Evolutionary conservation across 1,140 invertebrate species (phyloP), one percentile per base, ranked within the genome.

Genomic region (Lordiphosa collinella): DNA sequence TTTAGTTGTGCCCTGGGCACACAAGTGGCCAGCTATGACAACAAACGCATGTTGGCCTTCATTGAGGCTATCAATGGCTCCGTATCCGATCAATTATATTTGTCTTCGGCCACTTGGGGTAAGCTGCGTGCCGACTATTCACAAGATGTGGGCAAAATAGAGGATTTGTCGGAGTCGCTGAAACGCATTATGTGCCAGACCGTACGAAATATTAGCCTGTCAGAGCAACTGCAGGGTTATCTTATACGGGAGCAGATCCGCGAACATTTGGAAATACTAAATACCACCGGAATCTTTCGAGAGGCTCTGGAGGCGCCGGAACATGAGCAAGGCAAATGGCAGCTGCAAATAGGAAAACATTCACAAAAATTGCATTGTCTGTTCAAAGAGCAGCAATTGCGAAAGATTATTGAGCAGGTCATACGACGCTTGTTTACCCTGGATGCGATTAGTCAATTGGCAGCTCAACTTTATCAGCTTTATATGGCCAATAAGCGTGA

Each of bases 291-390:
- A 2, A 5, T 68, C 0, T 67, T 68, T 9, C 32, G 10, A 3
- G 1, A n/a, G 9, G 65, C 65, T 3, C 5, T 68, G 36, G 13
- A 14, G n/a, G 48, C 63, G 0, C 47, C 66, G 14, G 63, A 67
- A 1, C 63, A 67, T 4, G 54, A 68, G 1, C 32, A 32, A 25
- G 63, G 63, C 7, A 67, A 67, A 4, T 68, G 63, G 63, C 65
- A 67, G 22, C 6, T 66, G 41, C 29, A 31, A 0, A 34, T 68
- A 3, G 55, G 54, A 0, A 22, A 25, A 10, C 41, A 67, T 3
- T 59, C 48, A 2, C 54, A 53, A 7, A 53, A 13, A 14, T 13
- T 68, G 1, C 63, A 67, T 5, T 68, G 64, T 5, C 34, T 67
- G 0, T 60, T 12, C 8, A 67, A 53, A 16, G 14, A 25, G 2